Percentiles rank a stretch among this genome's conserved stretches.
Conservation (phyloP, 2,888 invertebrate species). For the Polietes domitor region DNA sequence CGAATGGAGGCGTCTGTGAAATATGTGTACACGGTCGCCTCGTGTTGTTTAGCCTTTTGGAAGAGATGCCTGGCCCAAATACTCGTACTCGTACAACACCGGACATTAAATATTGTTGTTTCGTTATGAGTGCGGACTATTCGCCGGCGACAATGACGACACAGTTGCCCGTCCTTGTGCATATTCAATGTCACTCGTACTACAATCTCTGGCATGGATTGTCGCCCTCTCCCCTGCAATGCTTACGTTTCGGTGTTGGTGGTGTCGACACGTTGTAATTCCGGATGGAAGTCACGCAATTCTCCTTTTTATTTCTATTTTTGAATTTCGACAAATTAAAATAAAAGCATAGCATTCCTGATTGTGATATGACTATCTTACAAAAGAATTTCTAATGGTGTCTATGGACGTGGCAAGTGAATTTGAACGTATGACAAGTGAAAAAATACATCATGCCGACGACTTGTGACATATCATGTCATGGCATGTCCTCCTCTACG, state of each 20-base stretch:
- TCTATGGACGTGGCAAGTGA: not conserved
- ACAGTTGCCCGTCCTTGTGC: not conserved
- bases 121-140: not conserved
- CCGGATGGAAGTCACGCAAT: not conserved
- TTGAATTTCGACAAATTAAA: not conserved
- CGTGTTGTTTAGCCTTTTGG: too few relatives aligned
- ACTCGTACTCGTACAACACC: not conserved
- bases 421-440: too few relatives aligned
- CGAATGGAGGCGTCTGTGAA: not conserved
- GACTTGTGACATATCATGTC: too few relatives aligned
- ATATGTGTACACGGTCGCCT: not conserved
- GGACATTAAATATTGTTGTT: not conserved
- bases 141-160: not conserved
- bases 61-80: not conserved
- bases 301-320: not conserved
- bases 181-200: too few relatives aligned
- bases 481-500: too few relatives aligned
- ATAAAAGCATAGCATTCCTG: not conserved
- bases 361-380: not conserved
- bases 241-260: not conserved
- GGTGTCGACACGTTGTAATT: not conserved
- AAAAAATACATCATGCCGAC: too few relatives aligned
- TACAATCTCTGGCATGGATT: too few relatives aligned
- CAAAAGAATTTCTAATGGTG: not conserved
- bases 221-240: not conserved